Conservation (phyloP, 2,888 invertebrate species). For the Ligdia adustata region DNA sequence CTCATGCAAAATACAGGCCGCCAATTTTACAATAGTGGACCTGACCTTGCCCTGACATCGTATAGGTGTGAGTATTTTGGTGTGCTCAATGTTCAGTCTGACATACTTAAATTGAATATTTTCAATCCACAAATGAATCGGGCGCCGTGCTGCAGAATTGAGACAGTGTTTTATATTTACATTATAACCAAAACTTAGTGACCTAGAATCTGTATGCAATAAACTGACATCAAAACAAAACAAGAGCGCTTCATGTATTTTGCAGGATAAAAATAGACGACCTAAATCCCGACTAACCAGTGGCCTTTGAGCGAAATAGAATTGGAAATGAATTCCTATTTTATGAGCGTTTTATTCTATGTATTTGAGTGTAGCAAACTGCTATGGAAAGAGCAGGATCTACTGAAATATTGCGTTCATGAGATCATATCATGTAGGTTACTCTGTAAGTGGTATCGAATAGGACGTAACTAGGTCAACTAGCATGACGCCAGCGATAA, state of each 20-base stretch:
- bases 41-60: slow-evolving; percentile 29
- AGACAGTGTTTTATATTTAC: slow-evolving; percentile 3
- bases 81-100: no score
- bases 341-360: slow-evolving; percentile 49
- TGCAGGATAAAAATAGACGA: slow-evolving; percentile 36
- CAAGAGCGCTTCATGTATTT: slow-evolving; percentile 14
- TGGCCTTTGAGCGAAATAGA: slow-evolving; percentile 52
- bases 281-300: slow-evolving; percentile 39
- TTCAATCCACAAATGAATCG: not conserved
- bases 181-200: slow-evolving; percentile 3
- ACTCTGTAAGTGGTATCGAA: slow-evolving; percentile 72
- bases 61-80: slow-evolving; percentile 20
- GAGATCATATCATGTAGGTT: slow-evolving; percentile 60
- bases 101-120: not conserved
- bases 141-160: slow-evolving; percentile 1
- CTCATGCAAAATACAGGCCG: slow-evolving; percentile 18
- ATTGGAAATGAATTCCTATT: slow-evolving; percentile 44
- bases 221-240: slow-evolving; percentile 9
- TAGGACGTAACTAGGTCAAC: slow-evolving; percentile 76
- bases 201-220: slow-evolving; percentile 10
- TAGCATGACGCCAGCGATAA: slow-evolving; percentile 78
- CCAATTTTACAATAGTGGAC: slow-evolving; percentile 23
- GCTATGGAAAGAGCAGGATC: slow-evolving; percentile 49
- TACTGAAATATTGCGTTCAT: slow-evolving; percentile 55
- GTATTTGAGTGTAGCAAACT: slow-evolving; percentile 44